Base-by-base conservation (phyloP, 2,888 invertebrate species). In the Nowickia ferox region DNA sequence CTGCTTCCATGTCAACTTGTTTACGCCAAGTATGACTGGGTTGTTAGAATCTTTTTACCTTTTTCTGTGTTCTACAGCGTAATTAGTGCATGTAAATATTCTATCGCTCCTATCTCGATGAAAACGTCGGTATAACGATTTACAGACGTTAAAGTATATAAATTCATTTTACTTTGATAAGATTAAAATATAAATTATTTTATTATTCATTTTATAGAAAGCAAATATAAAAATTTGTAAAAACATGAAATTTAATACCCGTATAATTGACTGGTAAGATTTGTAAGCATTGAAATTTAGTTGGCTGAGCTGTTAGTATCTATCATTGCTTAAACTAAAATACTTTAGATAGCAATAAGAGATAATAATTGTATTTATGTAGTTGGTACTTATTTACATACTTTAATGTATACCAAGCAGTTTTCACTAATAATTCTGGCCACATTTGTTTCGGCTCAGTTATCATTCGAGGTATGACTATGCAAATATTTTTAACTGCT, bases 381-480 rank as follows among this genome's bases (percentile, higher is more conserved):
- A 42, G 19, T 40, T 38, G 55, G 10, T 53, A 11, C 51, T 46
- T 22, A n/a, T n/a, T n/a, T n/a, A n/a, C n/a, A n/a, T n/a, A 30
- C 65, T 22, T 57, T 40, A 61, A 69, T 69, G 81, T 11, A 10
- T 53, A n/a, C 10, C 4, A 76, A 51, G 68, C 57, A 30, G 5
- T 66, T 74, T 9, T n/a, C 59, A 38, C n/a, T 17, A 53, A 40
- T 1, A 22, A 19, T 59, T 65, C 17, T n/a, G 57, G 51, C 44
- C 13, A 6, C 66, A 57, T 30, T 65, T 11, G 15, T 38, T 9
- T 15, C 55, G 51, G 65, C 57, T 17, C 71, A 59, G 5, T 48
- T 82, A 65, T 71, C 82, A 30, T 42, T 71, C 30, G 76, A 82
- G 77, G 83, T 83, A 42, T 15, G 55, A 40, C 11, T 59, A 15